Evolutionary conservation across 2,113 vertebrate species (phyloP), one percentile per base, ranked within the genome.

Genomic region (Anoplopoma fimbria): DNA sequence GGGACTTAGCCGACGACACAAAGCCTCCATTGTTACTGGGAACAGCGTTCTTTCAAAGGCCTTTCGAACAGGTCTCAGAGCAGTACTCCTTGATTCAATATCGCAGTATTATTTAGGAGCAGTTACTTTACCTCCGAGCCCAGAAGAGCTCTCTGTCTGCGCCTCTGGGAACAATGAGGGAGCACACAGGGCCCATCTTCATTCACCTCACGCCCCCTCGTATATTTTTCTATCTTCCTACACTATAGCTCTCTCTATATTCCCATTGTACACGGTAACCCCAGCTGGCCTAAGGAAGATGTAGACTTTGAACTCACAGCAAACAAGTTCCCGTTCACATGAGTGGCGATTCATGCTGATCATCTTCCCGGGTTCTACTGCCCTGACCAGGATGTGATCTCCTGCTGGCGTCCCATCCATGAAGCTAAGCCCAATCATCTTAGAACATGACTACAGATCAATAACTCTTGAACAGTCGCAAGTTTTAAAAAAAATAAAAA

Each of bases 21-120:
- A 89, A 84, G 93, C 87, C 88, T 82, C 92, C 86, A 95, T 95
- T 96, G 95, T 96, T 94, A 93, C 82, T 69, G 75, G 76, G 88
- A 91, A 93, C 93, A 84, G 92, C 57, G 81, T 94, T 95, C 95
- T 95, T 95, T 94, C 92, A 95, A 92, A 92, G 91, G 93, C 93
- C 93, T 87, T 88, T 90, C n/a, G 92, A 87, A 93, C 91, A 92
- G 86, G 86, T 86, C 89, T 90, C 84, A 89, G 81, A 93, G 84
- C 76, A 70, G 58, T 72, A 77, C 86, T 84, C 60, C 76, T 86
- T 51, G 58, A 89, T 91, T 89, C 83, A 87, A 93, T 90, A 93
- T 89, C 78, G 81, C 71, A 68, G 82, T 79, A 74, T 83, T 87
- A 91, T 86, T 93, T 87, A 82, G 81, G 38, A 77, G 77, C 67